phyloP scores from a whole-genome alignment of 2,113 vertebrate species.

The Petrocephalus zakoni region DNA sequence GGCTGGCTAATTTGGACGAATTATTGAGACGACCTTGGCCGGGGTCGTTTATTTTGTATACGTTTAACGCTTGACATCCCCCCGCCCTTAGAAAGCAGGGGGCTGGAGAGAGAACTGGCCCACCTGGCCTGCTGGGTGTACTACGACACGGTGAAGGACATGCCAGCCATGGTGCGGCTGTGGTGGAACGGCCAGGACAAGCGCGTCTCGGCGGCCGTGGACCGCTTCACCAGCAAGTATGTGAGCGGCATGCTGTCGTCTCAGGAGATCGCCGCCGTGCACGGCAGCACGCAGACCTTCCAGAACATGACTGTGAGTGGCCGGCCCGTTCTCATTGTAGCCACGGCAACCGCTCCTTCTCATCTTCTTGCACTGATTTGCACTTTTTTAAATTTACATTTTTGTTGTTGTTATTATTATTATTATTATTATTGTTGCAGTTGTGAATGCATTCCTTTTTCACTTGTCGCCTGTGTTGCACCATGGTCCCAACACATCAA shows the following conservation, averaged over 20 bases:
- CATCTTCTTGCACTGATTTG: neutral
- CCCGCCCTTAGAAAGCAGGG: constrained; percentile 55
- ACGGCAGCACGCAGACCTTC: constrained; percentile 84
- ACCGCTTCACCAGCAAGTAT: constrained; percentile 89
- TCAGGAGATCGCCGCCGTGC: constrained; percentile 89
- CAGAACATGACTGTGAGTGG: constrained; percentile 85
- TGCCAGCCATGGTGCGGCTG: constrained; percentile 92
- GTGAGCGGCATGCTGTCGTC: constrained; percentile 84
- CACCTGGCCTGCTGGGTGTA: constrained; percentile 92
- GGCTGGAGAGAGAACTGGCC: constrained; percentile 74
- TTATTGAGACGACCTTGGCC: neutral
- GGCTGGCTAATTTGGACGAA: neutral
- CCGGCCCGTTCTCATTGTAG: neutral
- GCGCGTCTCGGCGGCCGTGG: constrained; percentile 79
- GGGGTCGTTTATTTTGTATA: neutral
- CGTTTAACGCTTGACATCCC: neutral
- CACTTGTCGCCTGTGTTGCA: neutral
- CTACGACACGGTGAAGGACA: constrained; percentile 81
- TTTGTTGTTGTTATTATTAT: neutral
- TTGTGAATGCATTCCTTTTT: neutral
- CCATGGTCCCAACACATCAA: no score
- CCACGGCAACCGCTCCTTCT: neutral
- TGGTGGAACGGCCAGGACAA: constrained; percentile 99
- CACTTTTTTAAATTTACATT: neutral
- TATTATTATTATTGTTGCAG: neutral